These are phyloP conservation scores for Ridgeia piscesae DNA, from an alignment of 1,140 invertebrate species.

Conservation along the genomic window DNA sequence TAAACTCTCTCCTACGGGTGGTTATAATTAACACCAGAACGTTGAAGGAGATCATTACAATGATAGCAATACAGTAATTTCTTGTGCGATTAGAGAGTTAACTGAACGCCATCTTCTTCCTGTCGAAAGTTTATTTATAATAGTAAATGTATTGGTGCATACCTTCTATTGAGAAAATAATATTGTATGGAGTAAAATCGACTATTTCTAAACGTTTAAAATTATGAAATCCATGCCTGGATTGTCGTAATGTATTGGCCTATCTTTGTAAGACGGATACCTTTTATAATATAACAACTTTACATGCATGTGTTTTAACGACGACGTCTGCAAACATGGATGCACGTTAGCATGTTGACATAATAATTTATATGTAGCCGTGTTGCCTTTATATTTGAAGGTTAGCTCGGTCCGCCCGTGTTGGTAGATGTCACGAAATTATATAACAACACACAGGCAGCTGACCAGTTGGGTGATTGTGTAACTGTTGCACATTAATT, in stretches of 20 bases:
- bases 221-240: neutral
- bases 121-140: neutral
- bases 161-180: neutral
- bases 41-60: neutral
- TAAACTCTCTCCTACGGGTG: neutral
- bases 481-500: neutral
- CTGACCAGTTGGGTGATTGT: neutral
- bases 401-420: neutral
- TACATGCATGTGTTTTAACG: neutral
- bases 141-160: neutral
- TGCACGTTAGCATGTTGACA: neutral
- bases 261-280: too few relatives aligned
- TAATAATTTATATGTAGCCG: neutral
- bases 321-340: neutral
- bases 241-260: neutral
- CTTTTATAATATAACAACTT: neutral
- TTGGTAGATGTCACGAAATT: neutral
- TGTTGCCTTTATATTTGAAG: neutral
- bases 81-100: neutral
- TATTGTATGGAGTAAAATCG: neutral
- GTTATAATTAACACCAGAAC: neutral
- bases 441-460: neutral
- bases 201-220: neutral
- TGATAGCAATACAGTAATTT: neutral
- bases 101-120: neutral